A percentile compares a stretch with the other conserved stretches of the same genome.
These are phyloP conservation scores for Oreochromis niloticus DNA, from an alignment of 2,113 vertebrate species.

Conservation along the genomic window DNA sequence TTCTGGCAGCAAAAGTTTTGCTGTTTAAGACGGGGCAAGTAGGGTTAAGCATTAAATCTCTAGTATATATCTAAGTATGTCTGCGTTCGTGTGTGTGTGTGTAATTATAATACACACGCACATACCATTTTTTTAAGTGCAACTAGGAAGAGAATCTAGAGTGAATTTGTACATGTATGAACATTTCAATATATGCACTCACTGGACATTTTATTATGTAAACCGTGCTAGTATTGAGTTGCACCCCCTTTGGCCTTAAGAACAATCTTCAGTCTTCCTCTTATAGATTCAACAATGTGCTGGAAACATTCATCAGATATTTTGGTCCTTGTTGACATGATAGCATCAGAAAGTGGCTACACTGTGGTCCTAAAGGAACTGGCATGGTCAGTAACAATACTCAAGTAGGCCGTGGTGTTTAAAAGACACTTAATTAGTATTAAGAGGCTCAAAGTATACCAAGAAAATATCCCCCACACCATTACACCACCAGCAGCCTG, in stretches of 20 bases:
- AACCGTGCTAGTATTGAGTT: neutral
- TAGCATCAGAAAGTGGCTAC: neutral
- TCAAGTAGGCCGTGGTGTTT: neutral
- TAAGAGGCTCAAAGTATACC: neutral
- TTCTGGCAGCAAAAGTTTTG: neutral
- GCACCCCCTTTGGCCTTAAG: neutral
- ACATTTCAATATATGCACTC: neutral
- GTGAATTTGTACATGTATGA: neutral
- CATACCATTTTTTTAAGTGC: neutral
- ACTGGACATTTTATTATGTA: neutral
- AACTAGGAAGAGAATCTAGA: neutral
- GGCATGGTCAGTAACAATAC: neutral
- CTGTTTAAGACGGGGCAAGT: neutral
- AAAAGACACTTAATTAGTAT: fast-evolving
- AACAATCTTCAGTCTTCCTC: neutral
- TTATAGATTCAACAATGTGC: neutral
- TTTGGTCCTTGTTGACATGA: neutral
- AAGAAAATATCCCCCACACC: neutral
- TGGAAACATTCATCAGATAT: neutral
- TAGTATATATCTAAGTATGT: neutral
- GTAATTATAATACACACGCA: neutral
- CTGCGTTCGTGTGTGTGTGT: neutral
- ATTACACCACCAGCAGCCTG: neutral
- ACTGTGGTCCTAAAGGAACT: neutral
- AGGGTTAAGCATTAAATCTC: neutral